Evolutionary conservation across 1,140 invertebrate species (phyloP), one percentile per base, ranked within the genome.

Genomic region (Drosophila ohnishii): DNA sequence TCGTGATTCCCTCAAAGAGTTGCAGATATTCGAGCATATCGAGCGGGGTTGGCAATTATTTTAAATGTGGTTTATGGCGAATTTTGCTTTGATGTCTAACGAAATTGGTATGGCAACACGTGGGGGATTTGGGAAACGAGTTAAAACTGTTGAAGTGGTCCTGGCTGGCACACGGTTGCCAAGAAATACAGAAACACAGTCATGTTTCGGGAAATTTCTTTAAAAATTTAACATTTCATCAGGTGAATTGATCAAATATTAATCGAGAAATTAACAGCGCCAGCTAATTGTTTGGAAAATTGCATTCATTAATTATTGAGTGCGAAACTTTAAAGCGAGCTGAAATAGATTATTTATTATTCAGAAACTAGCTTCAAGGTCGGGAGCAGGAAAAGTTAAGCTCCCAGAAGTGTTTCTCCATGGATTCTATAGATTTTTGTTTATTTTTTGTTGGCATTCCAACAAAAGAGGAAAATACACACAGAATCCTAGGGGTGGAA

Each of bases 231-330:
- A 22, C 45, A 14, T 19, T 25, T 13, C 13, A 25, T 11, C 22
- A 22, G n/a, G 28, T 44, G 30, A 34, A 3, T 28, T 28, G 3
- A 66, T 75, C 14, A 58, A 75, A 35, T 53, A 47, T 75, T 66
- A 10, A 59, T 40, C 13, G 14, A 22, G 10, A n/a, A 11, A 16
- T 45, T 19, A 13, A 28, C 14, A 25, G 22, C n/a, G 55, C 25
- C 56, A 60, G 22, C 47, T 57, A 77, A 73, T 51, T 48, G 40
- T 28, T 28, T 30, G 40, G 30, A 19, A 44, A 71, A 79, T 72
- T 65, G 59, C 37, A 58, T 59, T 73, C 65, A 80, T 84, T 58
- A 67, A 80, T 69, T 55, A 62, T 69, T 85, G 34, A 37, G 34
- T n/a, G 19, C 51, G 39, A 50, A 39, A 39, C 14, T 40, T 59